A percentile compares a stretch with the other conserved stretches of the same genome.
Conservation (phyloP, 2,888 invertebrate species). For the Folsomia candida region DNA sequence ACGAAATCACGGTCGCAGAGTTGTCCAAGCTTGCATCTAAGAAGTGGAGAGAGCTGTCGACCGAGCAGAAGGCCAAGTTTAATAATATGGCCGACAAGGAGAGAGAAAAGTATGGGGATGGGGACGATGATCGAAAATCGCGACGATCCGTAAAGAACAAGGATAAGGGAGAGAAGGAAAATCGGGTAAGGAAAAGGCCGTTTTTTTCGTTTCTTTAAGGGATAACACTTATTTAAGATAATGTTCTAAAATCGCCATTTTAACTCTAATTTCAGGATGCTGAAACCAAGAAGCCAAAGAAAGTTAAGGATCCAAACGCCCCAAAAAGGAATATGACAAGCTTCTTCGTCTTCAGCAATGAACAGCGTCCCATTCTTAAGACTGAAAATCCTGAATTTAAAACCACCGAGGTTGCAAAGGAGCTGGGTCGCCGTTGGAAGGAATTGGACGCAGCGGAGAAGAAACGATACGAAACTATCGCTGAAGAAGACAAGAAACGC, state of each 20-base stretch:
- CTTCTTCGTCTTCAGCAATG: neutral
- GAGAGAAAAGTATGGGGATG: neutral
- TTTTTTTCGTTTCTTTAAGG: no score
- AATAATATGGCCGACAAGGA: neutral
- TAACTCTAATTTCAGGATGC: no score
- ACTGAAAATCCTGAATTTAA: neutral
- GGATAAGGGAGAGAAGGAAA: neutral
- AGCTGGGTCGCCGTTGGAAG: conserved; percentile 8
- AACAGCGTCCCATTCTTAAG: conserved; percentile 6
- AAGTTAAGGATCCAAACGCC: neutral
- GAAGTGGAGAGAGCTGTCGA: neutral
- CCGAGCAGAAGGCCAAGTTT: neutral
- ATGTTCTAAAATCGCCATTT: no score
- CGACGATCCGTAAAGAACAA: neutral
- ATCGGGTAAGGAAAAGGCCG: neutral
- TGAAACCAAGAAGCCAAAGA: neutral
- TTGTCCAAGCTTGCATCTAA: neutral
- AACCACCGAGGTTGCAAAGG: neutral
- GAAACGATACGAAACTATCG: neutral
- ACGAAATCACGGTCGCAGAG: neutral
- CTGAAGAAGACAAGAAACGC: conserved; percentile 1
- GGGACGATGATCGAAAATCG: neutral
- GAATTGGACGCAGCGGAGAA: conserved; percentile 3
- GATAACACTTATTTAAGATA: no score
- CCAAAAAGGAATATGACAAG: neutral